Percentiles rank a stretch among this genome's conserved stretches.
phyloP scores from a whole-genome alignment of 1,140 invertebrate genomes.

The Bombyx mori region ASM3026992v2 NC_085107.1:4300501-4301000 shows the following conservation, averaged over 20 bases:
- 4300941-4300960: conserved; percentile 42
- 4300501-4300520: neutral
- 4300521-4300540: neutral
- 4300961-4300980: conserved; percentile 21
- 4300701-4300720: conserved; percentile 21
- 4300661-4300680: conserved; percentile 21
- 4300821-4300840: conserved; percentile 23
- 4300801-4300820: conserved; percentile 15
- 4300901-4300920: conserved; percentile 20
- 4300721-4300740: conserved; percentile 33
- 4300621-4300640: too few relatives aligned
- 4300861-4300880: conserved; percentile 39
- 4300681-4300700: conserved; percentile 27
- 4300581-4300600: too few relatives aligned
- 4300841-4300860: conserved; percentile 19
- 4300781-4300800: conserved; percentile 16
- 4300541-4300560: too few relatives aligned
- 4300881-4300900: conserved; percentile 46
- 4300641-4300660: too few relatives aligned
- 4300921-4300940: conserved; percentile 30
- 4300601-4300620: too few relatives aligned
- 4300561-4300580: too few relatives aligned
- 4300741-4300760: conserved; percentile 12
- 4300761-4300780: conserved; percentile 1
- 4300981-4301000: too few relatives aligned